A percentile compares a stretch with the other conserved stretches of the same genome.
Conservation (phyloP, 2,797 vertebrate species). For the Enteromius trimaculatus region DNA sequence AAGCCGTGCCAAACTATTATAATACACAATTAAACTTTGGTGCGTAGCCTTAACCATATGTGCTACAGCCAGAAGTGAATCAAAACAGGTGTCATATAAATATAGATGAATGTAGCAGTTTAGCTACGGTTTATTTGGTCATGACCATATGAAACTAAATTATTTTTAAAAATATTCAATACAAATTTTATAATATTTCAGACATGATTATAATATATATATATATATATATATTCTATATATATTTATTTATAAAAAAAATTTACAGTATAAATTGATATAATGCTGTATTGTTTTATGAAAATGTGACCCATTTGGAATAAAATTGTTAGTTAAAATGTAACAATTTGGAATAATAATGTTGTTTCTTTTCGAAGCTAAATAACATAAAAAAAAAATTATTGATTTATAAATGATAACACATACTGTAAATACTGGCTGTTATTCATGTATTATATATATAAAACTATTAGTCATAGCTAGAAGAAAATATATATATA, state of each 20-base stretch:
- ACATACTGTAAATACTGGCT: too few species aligned
- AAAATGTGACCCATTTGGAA: background rate
- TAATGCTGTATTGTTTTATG: background rate
- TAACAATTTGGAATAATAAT: background rate
- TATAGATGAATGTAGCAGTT: too few species aligned
- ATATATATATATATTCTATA: too few species aligned
- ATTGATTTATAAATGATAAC: too few species aligned
- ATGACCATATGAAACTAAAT: background rate
- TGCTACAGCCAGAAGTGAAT: background rate
- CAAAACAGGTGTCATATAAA: background rate
- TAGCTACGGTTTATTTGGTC: background rate
- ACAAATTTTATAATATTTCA: background rate
- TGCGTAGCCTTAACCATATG: background rate
- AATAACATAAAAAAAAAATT: background rate
- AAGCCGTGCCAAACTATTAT: background rate
- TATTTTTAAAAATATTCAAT: background rate
- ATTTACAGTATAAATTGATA: too few species aligned
- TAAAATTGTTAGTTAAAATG: background rate
- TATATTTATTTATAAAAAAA: too few species aligned
- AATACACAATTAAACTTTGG: background rate
- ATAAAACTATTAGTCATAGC: too few species aligned
- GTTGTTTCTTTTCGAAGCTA: background rate
- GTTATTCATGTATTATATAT: too few species aligned
- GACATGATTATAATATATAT: too few species aligned
- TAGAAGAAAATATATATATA: too few species aligned